phyloP scores from a whole-genome alignment of 2,888 invertebrate genomes.

The Andrena dorsata region DNA sequence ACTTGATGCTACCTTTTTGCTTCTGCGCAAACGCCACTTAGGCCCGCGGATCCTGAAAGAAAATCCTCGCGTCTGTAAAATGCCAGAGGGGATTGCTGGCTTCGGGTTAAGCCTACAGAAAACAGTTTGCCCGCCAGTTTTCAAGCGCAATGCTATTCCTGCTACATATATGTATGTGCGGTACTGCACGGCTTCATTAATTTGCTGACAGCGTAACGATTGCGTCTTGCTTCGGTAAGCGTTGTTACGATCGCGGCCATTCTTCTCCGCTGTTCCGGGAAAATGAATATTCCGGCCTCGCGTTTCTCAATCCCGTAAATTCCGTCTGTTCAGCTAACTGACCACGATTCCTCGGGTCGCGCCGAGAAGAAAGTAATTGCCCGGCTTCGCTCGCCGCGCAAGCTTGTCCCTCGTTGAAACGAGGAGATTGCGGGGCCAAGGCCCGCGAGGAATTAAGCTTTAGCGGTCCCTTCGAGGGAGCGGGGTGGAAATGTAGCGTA shows the following conservation, averaged over 20 bases:
- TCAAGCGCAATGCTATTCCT: constrained; percentile 5
- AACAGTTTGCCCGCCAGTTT: background rate
- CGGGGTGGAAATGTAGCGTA: background rate
- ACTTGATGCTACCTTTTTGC: background rate
- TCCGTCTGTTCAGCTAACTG: background rate
- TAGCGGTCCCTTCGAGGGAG: background rate
- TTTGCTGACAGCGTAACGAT: constrained; percentile 44
- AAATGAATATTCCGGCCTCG: constrained; percentile 20
- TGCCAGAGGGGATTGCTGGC: no score
- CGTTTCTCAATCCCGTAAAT: constrained; percentile 9
- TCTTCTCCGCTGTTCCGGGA: constrained; percentile 43
- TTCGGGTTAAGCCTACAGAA: background rate
- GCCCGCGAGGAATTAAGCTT: background rate
- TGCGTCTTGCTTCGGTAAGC: constrained; percentile 49
- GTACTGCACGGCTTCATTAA: constrained; percentile 57
- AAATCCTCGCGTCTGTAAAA: no score
- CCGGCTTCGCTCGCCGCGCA: background rate
- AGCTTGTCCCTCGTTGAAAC: background rate
- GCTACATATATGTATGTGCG: background rate
- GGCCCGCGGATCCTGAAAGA: no score
- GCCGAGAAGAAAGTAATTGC: constrained; percentile 2
- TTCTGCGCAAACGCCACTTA: no score
- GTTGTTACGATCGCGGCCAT: constrained; percentile 43
- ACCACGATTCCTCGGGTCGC: background rate
- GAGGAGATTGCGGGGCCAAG: background rate